These are phyloP conservation scores for Sylvilagus floridanus DNA, from an alignment of 2,797 vertebrate genomes.

Conservation along the genomic window DNA sequence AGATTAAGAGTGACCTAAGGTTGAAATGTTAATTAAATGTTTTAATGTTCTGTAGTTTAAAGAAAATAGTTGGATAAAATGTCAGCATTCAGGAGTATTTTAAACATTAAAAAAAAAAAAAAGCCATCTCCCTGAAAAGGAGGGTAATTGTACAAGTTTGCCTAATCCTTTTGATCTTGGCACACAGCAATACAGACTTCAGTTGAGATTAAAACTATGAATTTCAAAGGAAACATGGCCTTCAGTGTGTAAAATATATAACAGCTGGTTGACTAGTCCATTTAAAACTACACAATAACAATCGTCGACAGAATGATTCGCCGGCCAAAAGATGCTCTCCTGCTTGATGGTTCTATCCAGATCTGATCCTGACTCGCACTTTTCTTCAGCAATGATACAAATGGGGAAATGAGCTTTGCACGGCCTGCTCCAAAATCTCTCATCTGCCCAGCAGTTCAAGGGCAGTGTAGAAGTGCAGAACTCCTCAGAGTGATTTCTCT, in stretches of 20 bases:
- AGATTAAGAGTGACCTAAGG: slow-evolving; percentile 77
- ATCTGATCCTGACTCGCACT: slow-evolving; percentile 56
- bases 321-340: slow-evolving; percentile 57
- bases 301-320: slow-evolving; percentile 66
- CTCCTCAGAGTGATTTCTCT: slow-evolving; percentile 61
- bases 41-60: slow-evolving; percentile 82
- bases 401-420: not conserved
- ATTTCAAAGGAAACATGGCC: slow-evolving; percentile 86
- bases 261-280: slow-evolving; percentile 82
- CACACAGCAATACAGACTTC: slow-evolving; percentile 81
- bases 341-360: slow-evolving; percentile 77
- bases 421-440: slow-evolving; percentile 33
- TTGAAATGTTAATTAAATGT: slow-evolving; percentile 84
- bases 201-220: slow-evolving; percentile 83
- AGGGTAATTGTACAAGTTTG: slow-evolving; percentile 80
- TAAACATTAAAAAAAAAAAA: slow-evolving; percentile 75
- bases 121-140: slow-evolving; percentile 77
- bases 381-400: slow-evolving; percentile 62
- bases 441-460: slow-evolving; percentile 62
- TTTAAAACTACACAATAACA: slow-evolving; percentile 81
- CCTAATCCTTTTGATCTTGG: slow-evolving; percentile 81
- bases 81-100: slow-evolving; percentile 80
- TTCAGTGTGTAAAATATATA: slow-evolving; percentile 85
- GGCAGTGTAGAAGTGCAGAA: slow-evolving; percentile 46
- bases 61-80: slow-evolving; percentile 84